Conservation (phyloP, 35 echinoderm and acorn worm species). For the Amphiura filiformis region DNA sequence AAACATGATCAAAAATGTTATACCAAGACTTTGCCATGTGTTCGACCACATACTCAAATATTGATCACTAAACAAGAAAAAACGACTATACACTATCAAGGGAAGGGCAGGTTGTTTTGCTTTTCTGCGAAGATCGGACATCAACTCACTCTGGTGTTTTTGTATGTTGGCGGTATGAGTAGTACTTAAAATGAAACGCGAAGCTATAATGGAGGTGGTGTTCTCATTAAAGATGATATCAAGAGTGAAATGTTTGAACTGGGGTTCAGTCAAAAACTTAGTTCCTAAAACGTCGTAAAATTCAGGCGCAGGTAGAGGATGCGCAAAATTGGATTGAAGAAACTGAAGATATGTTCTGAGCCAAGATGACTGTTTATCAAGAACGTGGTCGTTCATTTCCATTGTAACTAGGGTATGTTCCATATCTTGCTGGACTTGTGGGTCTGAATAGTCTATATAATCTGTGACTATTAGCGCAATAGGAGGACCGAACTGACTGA, state of each 20-base stretch:
- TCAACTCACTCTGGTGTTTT: conserved; percentile 33
- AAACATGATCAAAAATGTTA: conserved; percentile 73
- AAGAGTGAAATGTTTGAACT: conserved; percentile 46
- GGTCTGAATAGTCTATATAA: conserved; percentile 66
- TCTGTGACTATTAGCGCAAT: conserved; percentile 45
- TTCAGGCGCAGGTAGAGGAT: background rate
- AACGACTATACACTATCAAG: conserved; percentile 50
- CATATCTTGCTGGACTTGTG: conserved; percentile 26
- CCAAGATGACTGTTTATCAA: background rate
- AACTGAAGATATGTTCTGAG: conserved; percentile 4
- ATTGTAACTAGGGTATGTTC: conserved; percentile 18
- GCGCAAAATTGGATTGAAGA: background rate
- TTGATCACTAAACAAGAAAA: conserved; percentile 72
- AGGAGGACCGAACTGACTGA: conserved; percentile 45
- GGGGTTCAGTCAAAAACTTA: conserved; percentile 49
- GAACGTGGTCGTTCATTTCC: background rate
- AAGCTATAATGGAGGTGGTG: conserved; percentile 41
- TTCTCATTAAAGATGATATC: conserved; percentile 60
- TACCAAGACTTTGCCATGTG: conserved; percentile 53
- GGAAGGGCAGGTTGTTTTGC: conserved; percentile 6
- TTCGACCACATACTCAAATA: conserved; percentile 46
- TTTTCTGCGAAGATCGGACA: conserved; percentile 37
- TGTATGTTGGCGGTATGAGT: conserved; percentile 21
- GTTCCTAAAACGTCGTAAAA: conserved; percentile 38
- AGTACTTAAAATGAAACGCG: conserved; percentile 51